Evolutionary conservation across 2,113 vertebrate species (phyloP), one percentile per base, ranked within the genome.

Genomic region (Serilophus lunatus): DNA sequence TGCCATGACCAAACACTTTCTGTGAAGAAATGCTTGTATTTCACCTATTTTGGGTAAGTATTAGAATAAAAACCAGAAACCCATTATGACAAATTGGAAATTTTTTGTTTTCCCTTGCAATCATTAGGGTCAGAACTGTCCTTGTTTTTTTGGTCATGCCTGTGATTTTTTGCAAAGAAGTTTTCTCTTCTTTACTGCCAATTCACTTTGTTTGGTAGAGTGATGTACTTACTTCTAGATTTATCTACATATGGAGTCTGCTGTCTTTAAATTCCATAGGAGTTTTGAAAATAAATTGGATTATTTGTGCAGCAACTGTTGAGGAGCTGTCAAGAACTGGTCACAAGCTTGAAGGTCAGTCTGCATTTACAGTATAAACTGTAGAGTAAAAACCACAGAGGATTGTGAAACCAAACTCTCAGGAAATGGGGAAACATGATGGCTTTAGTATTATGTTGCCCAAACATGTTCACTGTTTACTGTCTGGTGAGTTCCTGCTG

Each of bases 381-480:
- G 5, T 47, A 18, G 56, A 76, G 69, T 94, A 44, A 88, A 93
- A 96, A 88, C 81, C 75, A 71, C 84, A 82, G 23, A 54, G 29
- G 47, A 86, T 89, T 94, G 76, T 85, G 89, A 96, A 96, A 96
- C 63, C 47, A 76, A 71, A 93, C 54, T 77, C 95, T 93, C 57
- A 94, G 94, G 86, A 96, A 97, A 96, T 60, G 38, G 16, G 82
- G 92, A 94, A 97, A 93, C 94, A 91, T 59, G 61, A 75, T 93
- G 78, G 47, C 92, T 97, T 96, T 94, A 82, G 78, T 84, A 91
- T 83, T 44, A 68, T 97, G 93, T 92, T 97, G 93, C 94, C 95
- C 79, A 93, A 97, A 97, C 91, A 95, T 14, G 9, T 40, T 87
- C 88, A 53, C 15, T 91, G 59, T 96, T 95, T 97, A 93, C 40